These are phyloP conservation scores for Conger conger DNA, from an alignment of 2,113 vertebrate species.

Conservation along the genomic window DNA sequence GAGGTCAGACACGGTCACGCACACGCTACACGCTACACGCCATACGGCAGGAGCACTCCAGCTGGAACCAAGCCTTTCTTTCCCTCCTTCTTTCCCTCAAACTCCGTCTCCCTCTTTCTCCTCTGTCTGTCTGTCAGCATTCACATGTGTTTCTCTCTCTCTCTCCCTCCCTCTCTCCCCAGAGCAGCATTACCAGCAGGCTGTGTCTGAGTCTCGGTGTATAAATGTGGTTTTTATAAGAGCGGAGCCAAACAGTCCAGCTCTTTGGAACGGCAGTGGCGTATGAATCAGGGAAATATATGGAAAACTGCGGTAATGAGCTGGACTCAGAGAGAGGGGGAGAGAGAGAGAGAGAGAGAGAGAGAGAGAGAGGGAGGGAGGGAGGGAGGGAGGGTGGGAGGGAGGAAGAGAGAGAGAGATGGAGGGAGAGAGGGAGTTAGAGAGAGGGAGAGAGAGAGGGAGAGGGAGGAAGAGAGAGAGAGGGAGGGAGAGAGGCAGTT, in stretches of 20 bases:
- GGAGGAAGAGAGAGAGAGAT: no score
- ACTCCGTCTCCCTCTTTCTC: background rate
- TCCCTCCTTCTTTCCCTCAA: background rate
- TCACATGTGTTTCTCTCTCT: slow-evolving; percentile 36
- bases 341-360: no score
- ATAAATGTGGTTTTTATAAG: slow-evolving; percentile 71
- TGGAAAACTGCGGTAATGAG: slow-evolving; percentile 62
- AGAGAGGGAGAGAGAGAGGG: no score
- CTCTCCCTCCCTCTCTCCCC: slow-evolving; percentile 38
- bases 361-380: no score
- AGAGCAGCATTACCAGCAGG: slow-evolving; percentile 66
- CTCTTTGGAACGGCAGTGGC: slow-evolving; percentile 64
- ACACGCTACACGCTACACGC: background rate
- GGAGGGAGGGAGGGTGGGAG: no score
- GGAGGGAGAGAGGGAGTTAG: no score
- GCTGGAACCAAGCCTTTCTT: background rate
- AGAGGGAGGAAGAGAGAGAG: no score
- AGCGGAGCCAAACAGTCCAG: slow-evolving; percentile 61
- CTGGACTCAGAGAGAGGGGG: slow-evolving; percentile 59
- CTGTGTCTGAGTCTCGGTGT: slow-evolving; percentile 65
- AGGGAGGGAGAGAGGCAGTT: no score
- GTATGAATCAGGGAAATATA: slow-evolving; percentile 55
- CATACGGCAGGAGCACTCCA: background rate
- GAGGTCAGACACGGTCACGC: background rate
- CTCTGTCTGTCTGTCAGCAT: slow-evolving; percentile 25